These are phyloP conservation scores for Simalia tracyae DNA, from an alignment of 2,797 vertebrate genomes.

Conservation along the genomic window DNA sequence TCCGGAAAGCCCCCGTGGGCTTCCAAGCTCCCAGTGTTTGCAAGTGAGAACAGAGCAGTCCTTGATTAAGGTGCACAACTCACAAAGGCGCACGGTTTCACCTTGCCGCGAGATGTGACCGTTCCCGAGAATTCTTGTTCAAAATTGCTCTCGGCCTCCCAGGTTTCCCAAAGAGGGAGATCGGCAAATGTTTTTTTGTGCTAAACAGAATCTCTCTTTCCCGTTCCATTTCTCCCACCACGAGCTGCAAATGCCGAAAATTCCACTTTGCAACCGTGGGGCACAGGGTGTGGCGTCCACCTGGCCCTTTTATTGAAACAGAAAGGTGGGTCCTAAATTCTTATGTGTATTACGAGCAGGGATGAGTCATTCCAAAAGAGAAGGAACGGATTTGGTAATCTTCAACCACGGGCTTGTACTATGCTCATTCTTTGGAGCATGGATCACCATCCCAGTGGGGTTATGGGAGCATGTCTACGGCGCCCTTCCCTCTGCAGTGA, in stretches of 20 bases:
- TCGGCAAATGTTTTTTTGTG: background rate
- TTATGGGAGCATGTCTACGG: too few species aligned
- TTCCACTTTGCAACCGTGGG: background rate
- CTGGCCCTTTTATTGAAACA: background rate
- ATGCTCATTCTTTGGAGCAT: background rate
- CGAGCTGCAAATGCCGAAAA: background rate
- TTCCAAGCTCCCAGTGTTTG: background rate
- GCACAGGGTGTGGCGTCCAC: background rate
- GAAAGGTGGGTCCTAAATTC: background rate
- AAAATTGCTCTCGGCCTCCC: background rate
- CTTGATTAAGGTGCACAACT: background rate
- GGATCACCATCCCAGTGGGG: background rate
- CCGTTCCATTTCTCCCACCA: background rate
- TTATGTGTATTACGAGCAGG: background rate
- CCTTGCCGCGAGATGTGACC: background rate
- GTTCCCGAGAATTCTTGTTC: background rate
- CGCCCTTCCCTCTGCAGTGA: background rate
- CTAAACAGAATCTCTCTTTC: background rate
- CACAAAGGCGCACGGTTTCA: background rate
- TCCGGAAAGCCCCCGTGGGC: rapidly evolving
- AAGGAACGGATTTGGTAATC: background rate
- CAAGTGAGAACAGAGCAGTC: background rate
- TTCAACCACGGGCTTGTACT: background rate
- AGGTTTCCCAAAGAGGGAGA: background rate
- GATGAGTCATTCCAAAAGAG: background rate